phyloP scores from a whole-genome alignment of 2,797 vertebrate genomes.

The Chaetodon trifasciatus region DNA sequence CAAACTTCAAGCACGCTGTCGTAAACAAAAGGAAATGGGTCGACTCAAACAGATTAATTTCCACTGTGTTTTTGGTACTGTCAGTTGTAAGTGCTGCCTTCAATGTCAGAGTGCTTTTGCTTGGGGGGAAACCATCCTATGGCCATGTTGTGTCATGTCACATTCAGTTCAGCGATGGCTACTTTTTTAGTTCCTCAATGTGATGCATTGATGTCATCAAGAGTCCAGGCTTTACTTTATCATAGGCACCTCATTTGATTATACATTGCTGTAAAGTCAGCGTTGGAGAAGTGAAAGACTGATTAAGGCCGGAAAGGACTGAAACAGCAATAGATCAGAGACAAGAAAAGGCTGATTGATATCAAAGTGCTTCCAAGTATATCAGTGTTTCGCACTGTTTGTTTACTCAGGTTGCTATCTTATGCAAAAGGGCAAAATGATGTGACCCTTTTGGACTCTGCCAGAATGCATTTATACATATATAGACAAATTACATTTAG shows the following conservation, averaged over 20 bases:
- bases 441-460: not conserved
- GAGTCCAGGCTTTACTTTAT: not conserved
- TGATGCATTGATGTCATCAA: not conserved
- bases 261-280: not conserved
- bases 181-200: not conserved
- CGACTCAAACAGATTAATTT: slow-evolving; percentile 14
- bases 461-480: not conserved
- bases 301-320: not conserved
- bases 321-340: not conserved
- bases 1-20: not conserved
- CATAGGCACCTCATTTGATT: slow-evolving; percentile 14
- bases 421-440: not conserved
- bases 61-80: not conserved
- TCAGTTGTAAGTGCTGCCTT: not conserved
- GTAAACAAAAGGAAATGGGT: not conserved
- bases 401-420: not conserved
- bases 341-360: not conserved
- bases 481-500: no score
- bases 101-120: not conserved
- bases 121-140: not conserved
- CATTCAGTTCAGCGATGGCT: not conserved
- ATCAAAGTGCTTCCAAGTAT: slow-evolving; percentile 1
- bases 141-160: not conserved
- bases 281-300: not conserved
- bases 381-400: slow-evolving; percentile 1